Evolutionary conservation across 1,140 invertebrate genomes (phyloP).

Genomic region (Cecropterus lyciades): DNA sequence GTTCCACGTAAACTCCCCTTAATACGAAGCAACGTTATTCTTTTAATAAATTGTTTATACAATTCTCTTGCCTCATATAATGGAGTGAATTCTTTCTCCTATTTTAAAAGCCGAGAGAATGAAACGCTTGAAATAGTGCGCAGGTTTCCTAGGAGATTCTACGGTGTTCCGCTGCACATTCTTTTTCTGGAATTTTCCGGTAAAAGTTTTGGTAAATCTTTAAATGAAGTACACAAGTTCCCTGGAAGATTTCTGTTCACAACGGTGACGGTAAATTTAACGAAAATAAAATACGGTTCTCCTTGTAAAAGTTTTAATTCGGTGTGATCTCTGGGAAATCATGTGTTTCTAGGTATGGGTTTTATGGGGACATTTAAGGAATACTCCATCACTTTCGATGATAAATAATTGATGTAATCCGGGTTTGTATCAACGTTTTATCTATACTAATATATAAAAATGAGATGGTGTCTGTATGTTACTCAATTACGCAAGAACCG

Average conservation of each 20-base stretch:
- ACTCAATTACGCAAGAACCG: too few species aligned
- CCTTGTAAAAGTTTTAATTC: conserved; percentile 13
- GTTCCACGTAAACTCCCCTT: neutral
- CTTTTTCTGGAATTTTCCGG: conserved; percentile 14
- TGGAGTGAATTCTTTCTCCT: conserved; percentile 18
- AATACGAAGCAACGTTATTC: neutral
- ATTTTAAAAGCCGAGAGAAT: conserved; percentile 19
- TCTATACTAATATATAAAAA: too few species aligned
- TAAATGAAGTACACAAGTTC: conserved; percentile 32
- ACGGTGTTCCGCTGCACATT: conserved; percentile 19
- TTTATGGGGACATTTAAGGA: too few species aligned
- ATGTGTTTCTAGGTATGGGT: too few species aligned
- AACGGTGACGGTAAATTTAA: conserved; percentile 24
- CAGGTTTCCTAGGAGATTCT: conserved; percentile 10
- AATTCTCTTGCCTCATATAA: too few species aligned
- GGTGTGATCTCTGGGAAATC: neutral
- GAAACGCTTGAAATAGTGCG: conserved; percentile 25
- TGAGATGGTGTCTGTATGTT: too few species aligned
- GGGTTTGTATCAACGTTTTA: too few species aligned
- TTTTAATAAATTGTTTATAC: conserved; percentile 5
- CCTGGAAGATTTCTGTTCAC: conserved; percentile 12
- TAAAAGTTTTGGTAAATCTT: conserved; percentile 34
- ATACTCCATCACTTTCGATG: too few species aligned
- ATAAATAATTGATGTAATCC: too few species aligned
- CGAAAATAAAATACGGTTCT: conserved; percentile 10